phyloP scores from a whole-genome alignment of 2,888 invertebrate species.

The Pterostichus madidus region DNA sequence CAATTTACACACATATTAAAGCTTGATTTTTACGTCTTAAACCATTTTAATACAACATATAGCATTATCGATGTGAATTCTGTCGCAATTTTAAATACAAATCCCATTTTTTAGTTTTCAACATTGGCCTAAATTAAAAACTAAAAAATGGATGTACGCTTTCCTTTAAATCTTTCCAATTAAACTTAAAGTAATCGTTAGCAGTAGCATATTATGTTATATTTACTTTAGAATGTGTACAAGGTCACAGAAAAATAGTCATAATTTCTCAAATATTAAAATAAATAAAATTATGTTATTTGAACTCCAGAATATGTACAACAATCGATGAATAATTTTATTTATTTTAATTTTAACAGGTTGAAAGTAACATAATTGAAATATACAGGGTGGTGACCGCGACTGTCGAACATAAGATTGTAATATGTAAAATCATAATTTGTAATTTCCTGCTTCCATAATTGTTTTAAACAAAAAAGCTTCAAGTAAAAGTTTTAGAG shows the following conservation, averaged over 20 bases:
- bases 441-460: too few species aligned
- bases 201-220: not conserved
- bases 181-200: not conserved
- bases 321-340: conserved; percentile 28
- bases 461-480: too few species aligned
- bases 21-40: conserved; percentile 58
- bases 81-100: not conserved
- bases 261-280: conserved; percentile 11
- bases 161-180: not conserved
- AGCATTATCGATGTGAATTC: conserved; percentile 41
- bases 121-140: conserved; percentile 36
- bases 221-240: conserved; percentile 1
- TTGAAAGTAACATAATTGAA: not conserved
- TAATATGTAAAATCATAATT: too few species aligned
- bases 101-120: conserved; percentile 27
- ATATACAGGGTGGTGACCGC: too few species aligned
- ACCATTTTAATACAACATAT: conserved; percentile 31
- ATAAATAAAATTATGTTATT: conserved; percentile 9
- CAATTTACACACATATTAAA: conserved; percentile 65
- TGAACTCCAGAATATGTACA: conserved; percentile 33
- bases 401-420: too few species aligned
- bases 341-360: conserved; percentile 15
- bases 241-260: not conserved
- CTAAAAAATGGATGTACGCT: conserved; percentile 40
- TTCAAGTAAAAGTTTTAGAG: too few species aligned